Base-by-base conservation (phyloP, 2,888 invertebrate species). In the Drosophila gaucha region DNA sequence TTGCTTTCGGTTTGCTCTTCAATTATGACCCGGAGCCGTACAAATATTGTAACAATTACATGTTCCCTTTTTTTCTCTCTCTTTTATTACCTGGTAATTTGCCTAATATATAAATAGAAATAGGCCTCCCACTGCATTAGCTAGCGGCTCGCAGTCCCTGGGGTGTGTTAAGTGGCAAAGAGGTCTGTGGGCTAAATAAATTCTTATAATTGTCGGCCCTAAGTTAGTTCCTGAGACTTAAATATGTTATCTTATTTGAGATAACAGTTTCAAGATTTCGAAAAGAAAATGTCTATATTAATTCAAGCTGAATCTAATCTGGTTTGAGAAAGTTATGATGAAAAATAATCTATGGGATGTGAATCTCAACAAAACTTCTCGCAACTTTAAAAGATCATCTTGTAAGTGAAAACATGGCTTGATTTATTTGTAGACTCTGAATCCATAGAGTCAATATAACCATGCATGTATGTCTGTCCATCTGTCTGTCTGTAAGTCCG, bases 21-120 rank as follows among this genome's bases (percentile, higher is more conserved):
- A 80, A 86, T 86, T 88, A 79, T 43, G 49, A 49, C 33, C 49
- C 67, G 33, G 36, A 65, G 64, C 56, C 56, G 64, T 58, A 68
- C 85, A 88, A 87, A 83, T 74, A 80, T 69, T 80, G 84, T 62
- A 71, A 84, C 73, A 88, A 88, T 89, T 86, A 86, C 86, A 86
- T 79, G 73, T 77, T 68, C 65, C 56, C 46, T 58, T 69, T 41
- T 73, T 69, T 80, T 78, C 85, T 88, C 86, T 64, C 86, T 64
- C 38, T 67, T 68, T 84, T 84, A 89, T 87, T 89, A 86, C 84
- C 76, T 73, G 73, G 74, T 84, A 84, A 88, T 87, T 89, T 88
- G 80, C 54, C 83, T 74, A 85, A 85, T 70, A 74, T 65, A 82
- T 78, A 80, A 86, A 83, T 82, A 83, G 67, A 57, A 57, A 28